phyloP scores from a whole-genome alignment of 30 jellyfish, hydroid and myxozoan genomes.

The Hydractinia echinata region DNA sequence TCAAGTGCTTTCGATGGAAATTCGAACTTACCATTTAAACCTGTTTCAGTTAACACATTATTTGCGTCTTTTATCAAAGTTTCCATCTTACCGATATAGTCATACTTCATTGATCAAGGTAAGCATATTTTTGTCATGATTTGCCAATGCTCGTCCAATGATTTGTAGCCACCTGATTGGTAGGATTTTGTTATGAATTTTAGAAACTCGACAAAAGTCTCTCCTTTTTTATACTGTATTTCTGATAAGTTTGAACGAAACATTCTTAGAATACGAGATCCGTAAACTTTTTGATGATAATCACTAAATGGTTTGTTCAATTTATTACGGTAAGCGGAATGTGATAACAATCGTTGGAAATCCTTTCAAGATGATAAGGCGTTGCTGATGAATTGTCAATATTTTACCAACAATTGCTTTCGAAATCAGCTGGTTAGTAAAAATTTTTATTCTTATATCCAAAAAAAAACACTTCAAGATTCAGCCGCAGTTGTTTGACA shows the following conservation, averaged over 20 bases:
- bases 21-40: constrained; percentile 42
- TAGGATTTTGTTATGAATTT: constrained; percentile 46
- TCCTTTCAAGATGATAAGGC: no score
- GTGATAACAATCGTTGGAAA: no score
- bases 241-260: constrained; percentile 15
- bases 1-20: constrained; percentile 51
- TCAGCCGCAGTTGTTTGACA: no score
- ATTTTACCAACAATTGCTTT: no score
- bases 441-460: no score
- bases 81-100: constrained; percentile 76
- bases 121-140: constrained; percentile 59
- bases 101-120: constrained; percentile 73
- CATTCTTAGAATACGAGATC: constrained; percentile 43
- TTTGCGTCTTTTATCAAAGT: constrained; percentile 68
- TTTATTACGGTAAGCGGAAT: constrained; percentile 65
- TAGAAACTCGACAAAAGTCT: constrained; percentile 66
- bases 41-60: constrained; percentile 44
- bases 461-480: no score
- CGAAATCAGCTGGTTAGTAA: no score
- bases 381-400: no score
- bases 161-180: background rate
- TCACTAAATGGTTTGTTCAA: constrained; percentile 36
- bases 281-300: constrained; percentile 41
- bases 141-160: constrained; percentile 72
- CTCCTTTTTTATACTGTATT: constrained; percentile 36